A percentile compares a stretch with the other conserved stretches of the same genome.
These are phyloP conservation scores for Natrix natrix DNA, from an alignment of 2,797 vertebrate species.

Conservation along the genomic window DNA sequence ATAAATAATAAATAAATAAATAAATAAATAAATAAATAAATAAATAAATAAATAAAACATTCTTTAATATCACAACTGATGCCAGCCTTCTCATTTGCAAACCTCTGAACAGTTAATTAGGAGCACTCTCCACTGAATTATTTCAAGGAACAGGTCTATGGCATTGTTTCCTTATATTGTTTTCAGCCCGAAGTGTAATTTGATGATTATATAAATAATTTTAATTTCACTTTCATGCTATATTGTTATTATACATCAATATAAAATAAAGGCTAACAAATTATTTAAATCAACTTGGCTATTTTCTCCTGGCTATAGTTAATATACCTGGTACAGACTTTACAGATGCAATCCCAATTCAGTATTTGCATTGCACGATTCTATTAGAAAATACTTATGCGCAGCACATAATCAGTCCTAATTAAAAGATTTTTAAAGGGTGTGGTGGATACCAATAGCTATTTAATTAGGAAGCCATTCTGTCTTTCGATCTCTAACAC, in stretches of 20 bases:
- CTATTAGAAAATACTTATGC: background rate
- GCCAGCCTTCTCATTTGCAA: background rate
- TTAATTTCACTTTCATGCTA: background rate
- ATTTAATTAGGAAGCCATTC: background rate
- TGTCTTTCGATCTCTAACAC: background rate
- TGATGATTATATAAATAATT: background rate
- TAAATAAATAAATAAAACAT: background rate
- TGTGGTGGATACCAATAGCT: background rate
- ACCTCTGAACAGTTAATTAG: background rate
- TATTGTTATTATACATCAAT: constrained; percentile 38
- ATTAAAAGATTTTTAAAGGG: background rate
- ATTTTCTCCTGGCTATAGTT: background rate
- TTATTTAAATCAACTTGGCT: background rate
- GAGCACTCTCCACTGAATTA: background rate
- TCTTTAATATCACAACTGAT: background rate
- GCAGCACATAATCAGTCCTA: background rate
- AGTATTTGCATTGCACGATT: background rate
- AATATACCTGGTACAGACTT: background rate
- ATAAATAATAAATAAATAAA: too few relatives aligned
- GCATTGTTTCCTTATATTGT: background rate
- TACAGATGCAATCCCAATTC: background rate
- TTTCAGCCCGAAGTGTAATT: background rate
- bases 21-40: too few relatives aligned
- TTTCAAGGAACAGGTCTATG: background rate
- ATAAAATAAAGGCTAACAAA: constrained; percentile 14